Percentiles rank a stretch among this genome's conserved stretches.
phyloP scores from a whole-genome alignment of 2,797 vertebrate species.

The Mus caroli region DNA sequence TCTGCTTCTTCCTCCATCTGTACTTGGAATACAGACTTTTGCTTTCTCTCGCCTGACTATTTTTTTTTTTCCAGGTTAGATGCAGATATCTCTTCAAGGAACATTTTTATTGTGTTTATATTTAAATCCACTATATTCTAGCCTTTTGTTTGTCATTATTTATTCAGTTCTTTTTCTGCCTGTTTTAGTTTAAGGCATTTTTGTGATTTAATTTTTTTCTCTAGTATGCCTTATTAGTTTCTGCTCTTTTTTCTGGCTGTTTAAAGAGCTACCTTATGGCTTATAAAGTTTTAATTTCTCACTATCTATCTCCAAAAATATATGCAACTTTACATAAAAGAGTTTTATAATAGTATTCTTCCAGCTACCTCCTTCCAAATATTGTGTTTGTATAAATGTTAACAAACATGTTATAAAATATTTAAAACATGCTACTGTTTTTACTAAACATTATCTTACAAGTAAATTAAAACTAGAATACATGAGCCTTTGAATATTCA shows the following conservation, averaged over 20 bases:
- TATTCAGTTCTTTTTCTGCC: not conserved
- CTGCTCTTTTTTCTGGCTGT: not conserved
- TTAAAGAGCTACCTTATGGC: not conserved
- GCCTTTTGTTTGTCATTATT: not conserved
- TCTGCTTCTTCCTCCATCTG: not conserved
- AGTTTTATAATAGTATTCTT: not conserved
- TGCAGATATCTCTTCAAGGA: not conserved
- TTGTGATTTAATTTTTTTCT: not conserved
- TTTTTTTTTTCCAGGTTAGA: not conserved
- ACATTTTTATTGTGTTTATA: not conserved
- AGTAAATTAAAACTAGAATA: not conserved
- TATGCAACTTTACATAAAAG: not conserved
- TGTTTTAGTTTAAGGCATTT: not conserved
- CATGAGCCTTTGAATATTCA: not conserved
- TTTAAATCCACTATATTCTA: not conserved
- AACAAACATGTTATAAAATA: slow-evolving; percentile 7
- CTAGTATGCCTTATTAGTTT: not conserved
- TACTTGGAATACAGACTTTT: not conserved
- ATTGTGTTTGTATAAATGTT: not conserved
- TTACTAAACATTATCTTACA: not conserved
- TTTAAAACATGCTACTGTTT: not conserved
- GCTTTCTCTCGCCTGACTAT: not conserved
- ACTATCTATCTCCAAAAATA: not conserved
- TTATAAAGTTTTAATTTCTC: not conserved
- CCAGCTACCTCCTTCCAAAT: not conserved